Conservation (phyloP, 2,113 vertebrate genomes). For the Sialia sialis region DNA sequence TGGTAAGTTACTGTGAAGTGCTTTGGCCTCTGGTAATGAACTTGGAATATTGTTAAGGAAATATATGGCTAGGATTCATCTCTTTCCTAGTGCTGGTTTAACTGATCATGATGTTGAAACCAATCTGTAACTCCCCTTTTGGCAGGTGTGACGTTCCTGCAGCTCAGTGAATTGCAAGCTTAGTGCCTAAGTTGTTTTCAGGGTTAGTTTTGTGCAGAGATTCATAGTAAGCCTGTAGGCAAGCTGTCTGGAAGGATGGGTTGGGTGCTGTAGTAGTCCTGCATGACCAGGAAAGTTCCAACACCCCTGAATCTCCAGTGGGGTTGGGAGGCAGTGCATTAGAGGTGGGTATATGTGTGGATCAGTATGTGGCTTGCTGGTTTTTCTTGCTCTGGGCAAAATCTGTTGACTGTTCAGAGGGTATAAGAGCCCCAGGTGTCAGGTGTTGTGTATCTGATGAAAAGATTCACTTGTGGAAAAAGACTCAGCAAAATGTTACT, state of each 20-base stretch:
- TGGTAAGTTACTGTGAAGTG: not conserved
- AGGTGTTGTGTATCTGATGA: conserved; percentile 28
- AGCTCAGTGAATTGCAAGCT: not conserved
- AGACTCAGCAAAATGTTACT: not conserved
- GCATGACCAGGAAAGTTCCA: not conserved
- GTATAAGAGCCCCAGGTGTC: not conserved
- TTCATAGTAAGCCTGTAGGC: not conserved
- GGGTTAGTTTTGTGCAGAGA: not conserved
- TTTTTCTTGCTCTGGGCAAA: not conserved
- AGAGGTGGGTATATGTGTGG: not conserved
- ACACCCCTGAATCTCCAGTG: not conserved
- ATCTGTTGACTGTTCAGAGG: not conserved
- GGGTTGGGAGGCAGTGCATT: not conserved
- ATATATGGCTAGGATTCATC: not conserved
- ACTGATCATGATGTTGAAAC: not conserved
- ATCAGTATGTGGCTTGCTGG: not conserved
- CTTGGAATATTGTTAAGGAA: not conserved
- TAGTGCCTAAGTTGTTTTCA: not conserved
- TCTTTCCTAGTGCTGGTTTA: not conserved
- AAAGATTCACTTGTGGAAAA: conserved; percentile 13
- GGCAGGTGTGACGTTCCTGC: not conserved
- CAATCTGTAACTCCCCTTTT: not conserved
- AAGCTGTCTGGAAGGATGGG: not conserved
- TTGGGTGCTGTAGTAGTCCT: not conserved
- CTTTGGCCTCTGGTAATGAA: not conserved